Percentiles rank a stretch among this genome's conserved stretches.
These are phyloP conservation scores for Drosophila mayaguana DNA, from an alignment of 2,888 invertebrate species.

Conservation along the genomic window DNA sequence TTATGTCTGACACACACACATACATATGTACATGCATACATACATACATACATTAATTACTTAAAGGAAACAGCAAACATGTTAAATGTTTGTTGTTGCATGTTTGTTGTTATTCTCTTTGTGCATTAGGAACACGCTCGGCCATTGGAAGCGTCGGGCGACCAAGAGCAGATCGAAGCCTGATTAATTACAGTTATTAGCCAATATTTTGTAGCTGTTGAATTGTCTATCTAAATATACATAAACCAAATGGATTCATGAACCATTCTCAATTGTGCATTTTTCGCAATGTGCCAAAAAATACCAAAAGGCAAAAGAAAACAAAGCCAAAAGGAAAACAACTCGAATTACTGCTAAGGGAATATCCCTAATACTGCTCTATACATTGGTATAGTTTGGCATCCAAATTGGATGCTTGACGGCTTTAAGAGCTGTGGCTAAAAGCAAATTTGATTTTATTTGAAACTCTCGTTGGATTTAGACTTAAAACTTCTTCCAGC, in stretches of 20 bases:
- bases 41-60: conserved; percentile 1
- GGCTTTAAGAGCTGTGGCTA: conserved; percentile 3
- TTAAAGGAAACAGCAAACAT: background rate
- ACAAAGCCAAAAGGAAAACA: background rate
- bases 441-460: background rate
- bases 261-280: conserved; percentile 15
- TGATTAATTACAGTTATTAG: conserved; percentile 23
- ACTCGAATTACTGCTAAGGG: background rate
- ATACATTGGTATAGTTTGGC: background rate
- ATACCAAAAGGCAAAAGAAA: conserved; percentile 15
- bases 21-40: background rate
- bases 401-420: background rate
- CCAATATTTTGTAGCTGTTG: conserved; percentile 15
- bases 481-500: background rate
- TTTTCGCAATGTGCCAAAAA: conserved; percentile 8
- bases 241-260: conserved; percentile 13
- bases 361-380: conserved; percentile 9
- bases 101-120: conserved; percentile 6
- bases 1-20: conserved; percentile 6
- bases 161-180: conserved; percentile 32
- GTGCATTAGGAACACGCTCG: conserved; percentile 46
- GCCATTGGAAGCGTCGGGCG: conserved; percentile 17
- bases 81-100: background rate
- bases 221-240: conserved; percentile 41
- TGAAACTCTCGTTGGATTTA: conserved; percentile 2